Base-by-base conservation (phyloP, 2,113 vertebrate species). In the Chlorodrepanis virens region DNA sequence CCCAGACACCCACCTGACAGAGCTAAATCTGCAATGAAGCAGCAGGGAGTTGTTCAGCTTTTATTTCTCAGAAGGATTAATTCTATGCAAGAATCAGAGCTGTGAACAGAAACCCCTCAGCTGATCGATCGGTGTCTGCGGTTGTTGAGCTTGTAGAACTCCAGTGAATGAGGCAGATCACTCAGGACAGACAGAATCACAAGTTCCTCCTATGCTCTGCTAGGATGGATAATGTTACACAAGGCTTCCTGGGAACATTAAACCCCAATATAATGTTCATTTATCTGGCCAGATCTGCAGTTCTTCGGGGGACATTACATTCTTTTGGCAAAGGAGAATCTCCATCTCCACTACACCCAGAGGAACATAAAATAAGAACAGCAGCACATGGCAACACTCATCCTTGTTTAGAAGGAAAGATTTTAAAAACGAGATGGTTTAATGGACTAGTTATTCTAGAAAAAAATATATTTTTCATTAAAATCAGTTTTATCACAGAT, bases 1-100 rank as follows among this genome's bases (percentile, higher is more conserved):
- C 39, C 0, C 0, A 33, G n/a, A 65, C 21, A 81, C 35, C 5
- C 1, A 3, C 21, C 0, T 12, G 68, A 4, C 72, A 23, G 25
- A 40, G 67, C 27, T 6, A 3, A 23, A 21, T 39, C 2, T 2
- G 11, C 29, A 12, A 14, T 4, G 39, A 57, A 77, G 67, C 53
- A 40, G 31, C 6, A 6, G 21, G 17, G 49, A 88, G 6, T 10
- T 16, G 37, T n/a, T 76, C 15, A 10, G 27, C 22, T 4, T 49
- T 72, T 33, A 17, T 13, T 64, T 27, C 29, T 59, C 29, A 5
- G 2, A 77, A 67, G 60, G 33, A 59, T 12, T 23, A 25, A 9
- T 39, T 35, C 82, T 24, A 1, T 2, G 35, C 59, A 61, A 29
- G 44, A 76, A 22, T 6, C 29, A 9, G 42, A 61, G n/a, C 14